These are phyloP conservation scores for Pelochelys cantorii DNA, from an alignment of 2,797 vertebrate species.

Conservation along the genomic window DNA sequence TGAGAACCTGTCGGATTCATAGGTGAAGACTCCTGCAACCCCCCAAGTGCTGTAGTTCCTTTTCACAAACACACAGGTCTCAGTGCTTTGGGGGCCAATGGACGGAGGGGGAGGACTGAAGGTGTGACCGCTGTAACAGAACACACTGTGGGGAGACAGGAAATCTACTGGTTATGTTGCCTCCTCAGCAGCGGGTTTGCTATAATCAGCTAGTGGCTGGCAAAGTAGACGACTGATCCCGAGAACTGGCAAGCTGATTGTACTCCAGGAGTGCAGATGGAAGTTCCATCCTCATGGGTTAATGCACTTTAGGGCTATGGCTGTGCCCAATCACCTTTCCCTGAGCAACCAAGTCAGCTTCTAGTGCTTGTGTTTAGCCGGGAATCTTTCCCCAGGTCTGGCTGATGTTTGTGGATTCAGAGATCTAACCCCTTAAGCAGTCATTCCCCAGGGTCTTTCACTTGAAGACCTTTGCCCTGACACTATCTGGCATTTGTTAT, in stretches of 20 bases:
- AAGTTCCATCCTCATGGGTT: background rate
- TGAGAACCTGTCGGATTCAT: constrained; percentile 74
- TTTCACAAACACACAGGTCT: constrained; percentile 81
- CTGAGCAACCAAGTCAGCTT: background rate
- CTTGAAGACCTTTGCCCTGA: background rate
- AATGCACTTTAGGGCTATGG: background rate
- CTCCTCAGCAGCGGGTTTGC: background rate
- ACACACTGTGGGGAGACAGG: background rate
- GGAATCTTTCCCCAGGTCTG: background rate
- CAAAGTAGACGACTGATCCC: background rate
- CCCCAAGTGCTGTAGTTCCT: constrained; percentile 63
- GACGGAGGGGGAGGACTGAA: constrained; percentile 81
- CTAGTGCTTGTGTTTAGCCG: background rate
- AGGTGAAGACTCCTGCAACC: constrained; percentile 79
- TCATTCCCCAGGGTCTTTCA: background rate
- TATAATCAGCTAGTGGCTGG: background rate
- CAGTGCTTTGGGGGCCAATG: constrained; percentile 73
- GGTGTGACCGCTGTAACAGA: constrained; percentile 67
- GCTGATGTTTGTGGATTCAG: background rate
- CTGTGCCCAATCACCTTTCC: background rate
- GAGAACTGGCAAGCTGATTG: background rate
- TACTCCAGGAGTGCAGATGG: background rate
- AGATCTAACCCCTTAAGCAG: background rate
- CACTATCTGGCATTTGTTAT: background rate
- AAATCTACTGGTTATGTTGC: background rate